phyloP scores from a whole-genome alignment of 2,113 vertebrate species.

The Atractosteus spatula region DNA sequence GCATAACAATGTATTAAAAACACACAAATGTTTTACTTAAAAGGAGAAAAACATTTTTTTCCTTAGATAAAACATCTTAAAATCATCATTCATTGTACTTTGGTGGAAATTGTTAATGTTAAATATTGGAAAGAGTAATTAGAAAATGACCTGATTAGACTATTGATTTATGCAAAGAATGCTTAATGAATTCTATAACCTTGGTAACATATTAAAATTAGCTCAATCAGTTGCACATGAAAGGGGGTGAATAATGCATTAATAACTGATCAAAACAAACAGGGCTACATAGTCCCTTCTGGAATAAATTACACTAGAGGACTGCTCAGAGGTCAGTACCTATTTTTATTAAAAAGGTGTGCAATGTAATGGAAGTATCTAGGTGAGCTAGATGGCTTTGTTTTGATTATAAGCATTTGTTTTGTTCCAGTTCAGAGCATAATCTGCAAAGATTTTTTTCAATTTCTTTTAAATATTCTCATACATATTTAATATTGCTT shows the following conservation, averaged over 20 bases:
- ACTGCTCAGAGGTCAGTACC: conserved; percentile 29
- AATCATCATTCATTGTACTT: too few relatives aligned
- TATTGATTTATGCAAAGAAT: conserved; percentile 54
- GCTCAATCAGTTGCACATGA: conserved; percentile 30
- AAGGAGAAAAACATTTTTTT: too few relatives aligned
- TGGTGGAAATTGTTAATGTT: too few relatives aligned
- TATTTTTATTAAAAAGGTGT: conserved; percentile 32
- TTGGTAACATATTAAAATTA: conserved; percentile 47
- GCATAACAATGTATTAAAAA: too few relatives aligned
- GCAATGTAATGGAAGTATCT: too few relatives aligned
- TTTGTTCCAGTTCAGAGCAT: too few relatives aligned
- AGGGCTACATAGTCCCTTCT: neutral
- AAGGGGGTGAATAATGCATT: conserved; percentile 46
- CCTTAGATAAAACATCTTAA: too few relatives aligned
- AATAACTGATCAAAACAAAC: conserved; percentile 50
- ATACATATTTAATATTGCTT: conserved; percentile 14
- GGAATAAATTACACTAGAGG: conserved; percentile 34
- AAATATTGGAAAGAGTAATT: too few relatives aligned
- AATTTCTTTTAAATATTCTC: conserved; percentile 40
- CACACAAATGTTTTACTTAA: too few relatives aligned
- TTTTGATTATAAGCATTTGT: too few relatives aligned
- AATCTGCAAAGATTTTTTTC: conserved; percentile 24
- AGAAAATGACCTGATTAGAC: conserved; percentile 38
- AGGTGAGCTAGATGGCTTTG: neutral
- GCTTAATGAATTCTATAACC: conserved; percentile 51